Evolutionary conservation across 2,113 vertebrate genomes (phyloP), one percentile per base, ranked within the genome.

Genomic region (Tragelaphus buxtoni): DNA sequence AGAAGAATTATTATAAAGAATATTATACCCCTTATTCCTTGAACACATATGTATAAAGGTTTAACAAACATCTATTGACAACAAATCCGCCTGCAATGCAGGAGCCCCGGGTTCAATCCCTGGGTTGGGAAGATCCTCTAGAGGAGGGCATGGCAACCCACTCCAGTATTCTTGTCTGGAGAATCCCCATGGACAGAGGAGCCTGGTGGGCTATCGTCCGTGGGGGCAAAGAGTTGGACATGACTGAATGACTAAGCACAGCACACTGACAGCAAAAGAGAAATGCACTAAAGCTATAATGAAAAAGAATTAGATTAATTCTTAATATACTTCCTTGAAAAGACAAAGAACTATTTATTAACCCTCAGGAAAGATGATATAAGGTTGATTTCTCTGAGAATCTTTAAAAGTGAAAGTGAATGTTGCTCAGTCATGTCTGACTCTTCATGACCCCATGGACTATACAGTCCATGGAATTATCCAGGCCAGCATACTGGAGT

Each of bases 221-320:
- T 6, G n/a, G n/a, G 18, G 65, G 65, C 18, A 69, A 69, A 69
- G 65, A 69, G 18, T 12, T 39, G n/a, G 18, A 69, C 65, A 39
- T 0, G n/a, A 69, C n/a, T 39, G 9, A 69, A 39, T 11, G 65
- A 39, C n/a, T 69, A 69, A 69, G 65, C 18, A 69, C 4, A 69
- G 65, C 65, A 69, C 65, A 39, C 3, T 69, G n/a, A 92, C 94
- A 81, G 58, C 65, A 39, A 94, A 93, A 45, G 93, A 32, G 96
- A 95, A 97, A 88, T 88, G 82, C 96, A 96, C 35, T 60, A 39
- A 69, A 92, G 49, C 84, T 91, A 82, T 95, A 95, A 96, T 60
- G 81, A 88, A 97, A 95, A 91, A 74, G 80, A 97, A 95, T 90
- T 88, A 82, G 24, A 94, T 65, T 90, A 97, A 97, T 97, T 96